These are phyloP conservation scores for Crambe crambe DNA, from an alignment of 37 sponge, comb jelly and placozoan species.

Conservation along the genomic window DNA sequence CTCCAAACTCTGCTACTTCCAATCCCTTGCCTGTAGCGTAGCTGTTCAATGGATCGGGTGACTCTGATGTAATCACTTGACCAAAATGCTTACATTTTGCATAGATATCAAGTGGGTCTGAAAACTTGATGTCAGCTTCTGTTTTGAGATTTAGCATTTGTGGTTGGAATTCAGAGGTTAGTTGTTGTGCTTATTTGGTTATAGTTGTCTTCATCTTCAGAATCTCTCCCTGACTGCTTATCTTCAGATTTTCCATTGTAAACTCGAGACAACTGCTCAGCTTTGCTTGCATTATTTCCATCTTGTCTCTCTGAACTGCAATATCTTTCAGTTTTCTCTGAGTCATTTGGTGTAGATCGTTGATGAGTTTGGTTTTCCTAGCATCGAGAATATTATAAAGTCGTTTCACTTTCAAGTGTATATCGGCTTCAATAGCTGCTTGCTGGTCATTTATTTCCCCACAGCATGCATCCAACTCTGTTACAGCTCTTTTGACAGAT, in stretches of 20 bases:
- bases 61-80: background rate
- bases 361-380: conserved; percentile 1
- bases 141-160: too few species aligned
- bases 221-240: background rate
- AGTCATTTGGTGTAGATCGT: background rate
- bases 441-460: conserved; percentile 25
- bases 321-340: conserved; percentile 6
- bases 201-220: background rate
- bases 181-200: background rate
- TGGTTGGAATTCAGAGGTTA: background rate
- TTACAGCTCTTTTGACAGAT: conserved; percentile 17
- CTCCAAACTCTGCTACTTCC: background rate
- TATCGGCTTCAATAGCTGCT: conserved; percentile 9
- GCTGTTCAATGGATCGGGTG: background rate
- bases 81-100: background rate
- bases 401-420: background rate
- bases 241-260: background rate
- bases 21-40: background rate
- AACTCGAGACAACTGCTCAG: conserved; percentile 9
- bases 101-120: background rate
- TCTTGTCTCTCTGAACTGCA: background rate
- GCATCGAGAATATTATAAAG: conserved; percentile 16
- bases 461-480: background rate
- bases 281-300: background rate
- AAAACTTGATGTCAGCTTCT: background rate